Base-by-base conservation (phyloP, 2,888 invertebrate species). In the Bursaphelenchus okinawaensis region DNA sequence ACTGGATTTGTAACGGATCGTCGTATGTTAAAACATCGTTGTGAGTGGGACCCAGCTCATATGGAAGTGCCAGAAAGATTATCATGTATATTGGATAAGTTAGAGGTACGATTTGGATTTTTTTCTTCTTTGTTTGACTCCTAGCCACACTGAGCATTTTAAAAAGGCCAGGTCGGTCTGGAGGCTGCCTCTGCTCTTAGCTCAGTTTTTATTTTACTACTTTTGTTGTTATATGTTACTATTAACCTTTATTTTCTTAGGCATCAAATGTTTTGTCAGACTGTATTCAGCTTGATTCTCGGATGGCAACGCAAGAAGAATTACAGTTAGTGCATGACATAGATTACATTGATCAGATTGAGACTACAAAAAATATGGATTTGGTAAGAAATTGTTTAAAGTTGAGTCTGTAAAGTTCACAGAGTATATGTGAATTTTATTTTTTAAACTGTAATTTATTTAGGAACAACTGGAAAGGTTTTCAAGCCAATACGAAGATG, bases 1-100 rank as follows among this genome's bases (percentile, higher is more conserved):
- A 40, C 40, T n/a, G 40, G 40, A 20, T 68, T 66, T 22, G 40
- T 67, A 4, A 56, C 68, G 16, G 58, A 69, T 31, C 60, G 57
- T 20, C 19, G 20, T 3, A 72, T 77, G 71, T 57, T 67, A 8
- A 58, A 63, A 19, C 78, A 78, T 57, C 56, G 67, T 20, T 74
- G 73, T 31, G 75, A 74, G 29, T 80, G 81, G 81, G 73, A 76
- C 23, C 60, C 59, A 0, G 65, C 68, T 24, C 81, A 80, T 62
- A 76, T 80, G 52, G 81, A 81, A 60, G 54, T 51, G 7, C 80
- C 80, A 1, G 65, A 71, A 19, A 55, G 81, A 22, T 58, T 81
- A n/a, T 60, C 63, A 29, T 57, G 52, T 26, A 75, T 78, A 23
- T 16, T 66, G 0, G 58, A 71, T 16, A 56, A 61, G 22, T 59